A percentile compares a stretch with the other conserved stretches of the same genome.
Evolutionary conservation across 2,888 invertebrate genomes (phyloP).

Genomic region (Parapristionchus giblindavisi): DNA sequence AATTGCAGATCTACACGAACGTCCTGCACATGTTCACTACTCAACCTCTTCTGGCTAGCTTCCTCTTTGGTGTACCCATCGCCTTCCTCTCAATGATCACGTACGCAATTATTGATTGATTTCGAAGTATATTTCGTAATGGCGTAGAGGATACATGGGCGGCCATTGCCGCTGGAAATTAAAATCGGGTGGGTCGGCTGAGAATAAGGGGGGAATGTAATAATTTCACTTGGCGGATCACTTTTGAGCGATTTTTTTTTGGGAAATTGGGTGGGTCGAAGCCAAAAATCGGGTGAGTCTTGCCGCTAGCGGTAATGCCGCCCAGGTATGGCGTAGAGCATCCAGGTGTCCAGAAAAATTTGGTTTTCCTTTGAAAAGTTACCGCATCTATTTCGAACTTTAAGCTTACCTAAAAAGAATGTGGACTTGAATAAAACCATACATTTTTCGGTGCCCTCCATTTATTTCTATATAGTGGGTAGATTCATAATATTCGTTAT

Average conservation of each 20-base stretch:
- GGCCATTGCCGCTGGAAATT: too few species aligned
- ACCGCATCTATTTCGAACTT: too few species aligned
- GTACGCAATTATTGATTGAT: conserved; percentile 76
- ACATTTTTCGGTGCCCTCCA: background rate
- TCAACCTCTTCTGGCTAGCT: conserved; percentile 85
- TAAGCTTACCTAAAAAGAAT: background rate
- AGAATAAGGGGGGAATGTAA: too few species aligned
- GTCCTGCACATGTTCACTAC: conserved; percentile 67
- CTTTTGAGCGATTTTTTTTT: too few species aligned
- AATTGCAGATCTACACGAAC: conserved; percentile 48
- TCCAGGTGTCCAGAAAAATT: background rate
- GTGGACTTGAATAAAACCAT: background rate
- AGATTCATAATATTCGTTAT: too few species aligned
- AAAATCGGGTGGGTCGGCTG: too few species aligned
- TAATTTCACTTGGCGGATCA: too few species aligned
- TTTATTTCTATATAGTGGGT: too few species aligned
- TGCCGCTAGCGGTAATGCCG: too few species aligned
- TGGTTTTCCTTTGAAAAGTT: background rate
- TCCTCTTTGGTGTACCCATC: conserved; percentile 91
- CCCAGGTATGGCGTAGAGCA: background rate
- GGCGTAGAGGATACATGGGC: background rate
- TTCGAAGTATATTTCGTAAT: too few species aligned
- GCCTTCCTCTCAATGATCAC: conserved; percentile 91
- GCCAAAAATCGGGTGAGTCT: too few species aligned
- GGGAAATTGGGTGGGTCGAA: too few species aligned